Percentiles rank a stretch among this genome's conserved stretches.
Conservation (phyloP, 2,888 invertebrate species). For the Drosophila colorata region DNA sequence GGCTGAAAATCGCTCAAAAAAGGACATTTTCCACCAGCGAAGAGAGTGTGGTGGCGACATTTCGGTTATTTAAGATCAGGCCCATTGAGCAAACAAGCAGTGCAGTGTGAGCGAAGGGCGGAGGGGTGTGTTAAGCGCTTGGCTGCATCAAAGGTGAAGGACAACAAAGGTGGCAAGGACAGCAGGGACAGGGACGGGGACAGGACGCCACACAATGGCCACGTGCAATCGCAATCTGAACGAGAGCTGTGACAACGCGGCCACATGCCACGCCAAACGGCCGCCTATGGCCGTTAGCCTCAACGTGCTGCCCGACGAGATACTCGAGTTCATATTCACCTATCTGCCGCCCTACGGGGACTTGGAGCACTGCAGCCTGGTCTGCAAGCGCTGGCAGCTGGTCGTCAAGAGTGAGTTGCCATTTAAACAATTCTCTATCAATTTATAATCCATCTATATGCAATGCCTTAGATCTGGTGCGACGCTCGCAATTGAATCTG, state of each 20-base stretch:
- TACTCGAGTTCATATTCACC: conserved; percentile 95
- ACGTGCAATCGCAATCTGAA: conserved; percentile 58
- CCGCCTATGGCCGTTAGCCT: conserved; percentile 63
- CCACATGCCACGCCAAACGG: conserved; percentile 24
- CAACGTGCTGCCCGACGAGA: conserved; percentile 95
- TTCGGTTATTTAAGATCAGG: conserved; percentile 2
- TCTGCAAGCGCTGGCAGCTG: conserved; percentile 94
- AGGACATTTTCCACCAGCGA: not conserved
- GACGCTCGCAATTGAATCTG: conserved; percentile 90
- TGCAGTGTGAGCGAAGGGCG: not conserved
- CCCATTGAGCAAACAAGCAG: conserved; percentile 1
- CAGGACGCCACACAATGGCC: conserved; percentile 44
- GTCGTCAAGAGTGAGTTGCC: conserved; percentile 91
- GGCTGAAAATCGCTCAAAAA: conserved; percentile 14
- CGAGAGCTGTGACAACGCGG: conserved; percentile 47
- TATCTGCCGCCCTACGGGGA: conserved; percentile 96
- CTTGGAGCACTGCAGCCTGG: conserved; percentile 93
- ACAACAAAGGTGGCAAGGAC: conserved; percentile 49
- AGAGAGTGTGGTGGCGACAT: conserved; percentile 9
- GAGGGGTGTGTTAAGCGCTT: conserved; percentile 7
- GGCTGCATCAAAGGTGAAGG: conserved; percentile 50
- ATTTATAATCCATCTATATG: not conserved
- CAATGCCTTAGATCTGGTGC: conserved; percentile 90
- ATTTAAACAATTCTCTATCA: not conserved
- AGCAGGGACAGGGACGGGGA: conserved; percentile 37